Percentiles rank a stretch among this genome's conserved stretches.
phyloP scores from a whole-genome alignment of 2,797 vertebrate genomes.

The Microcaecilia unicolor region DNA sequence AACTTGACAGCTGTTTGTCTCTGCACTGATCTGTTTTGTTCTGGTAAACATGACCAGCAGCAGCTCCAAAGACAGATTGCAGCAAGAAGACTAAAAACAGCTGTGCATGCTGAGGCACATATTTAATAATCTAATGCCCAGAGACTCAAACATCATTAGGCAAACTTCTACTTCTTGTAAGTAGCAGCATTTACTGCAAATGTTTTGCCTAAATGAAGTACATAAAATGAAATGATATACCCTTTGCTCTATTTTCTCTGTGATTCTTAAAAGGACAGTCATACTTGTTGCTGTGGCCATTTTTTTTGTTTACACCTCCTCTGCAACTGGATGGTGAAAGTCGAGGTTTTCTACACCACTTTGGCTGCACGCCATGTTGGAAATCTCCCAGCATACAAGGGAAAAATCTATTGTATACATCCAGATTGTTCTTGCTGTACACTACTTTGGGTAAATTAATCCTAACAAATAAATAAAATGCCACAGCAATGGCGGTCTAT shows the following conservation, averaged over 20 bases:
- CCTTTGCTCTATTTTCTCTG: neutral
- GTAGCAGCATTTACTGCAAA: neutral
- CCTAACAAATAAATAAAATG: no score
- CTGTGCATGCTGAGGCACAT: neutral
- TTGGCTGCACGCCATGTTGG: no score
- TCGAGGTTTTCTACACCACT: no score
- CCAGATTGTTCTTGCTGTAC: no score
- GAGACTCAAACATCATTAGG: neutral
- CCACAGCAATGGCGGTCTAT: no score
- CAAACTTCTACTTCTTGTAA: neutral
- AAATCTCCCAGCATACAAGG: no score
- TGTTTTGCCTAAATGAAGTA: neutral
- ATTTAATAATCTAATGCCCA: neutral
- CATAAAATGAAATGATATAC: neutral
- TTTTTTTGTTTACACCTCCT: no score
- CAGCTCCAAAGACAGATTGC: neutral
- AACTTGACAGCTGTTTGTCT: slow-evolving; percentile 4
- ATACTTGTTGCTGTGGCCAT: no score
- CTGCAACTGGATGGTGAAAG: no score
- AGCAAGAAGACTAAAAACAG: neutral
- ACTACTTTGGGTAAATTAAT: no score
- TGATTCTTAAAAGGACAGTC: neutral
- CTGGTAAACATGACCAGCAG: neutral
- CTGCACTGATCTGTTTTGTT: neutral
- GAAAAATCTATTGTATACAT: no score